These are phyloP conservation scores for Bhutanitis thaidina DNA, from an alignment of 2,888 invertebrate species.

Conservation along the genomic window DNA sequence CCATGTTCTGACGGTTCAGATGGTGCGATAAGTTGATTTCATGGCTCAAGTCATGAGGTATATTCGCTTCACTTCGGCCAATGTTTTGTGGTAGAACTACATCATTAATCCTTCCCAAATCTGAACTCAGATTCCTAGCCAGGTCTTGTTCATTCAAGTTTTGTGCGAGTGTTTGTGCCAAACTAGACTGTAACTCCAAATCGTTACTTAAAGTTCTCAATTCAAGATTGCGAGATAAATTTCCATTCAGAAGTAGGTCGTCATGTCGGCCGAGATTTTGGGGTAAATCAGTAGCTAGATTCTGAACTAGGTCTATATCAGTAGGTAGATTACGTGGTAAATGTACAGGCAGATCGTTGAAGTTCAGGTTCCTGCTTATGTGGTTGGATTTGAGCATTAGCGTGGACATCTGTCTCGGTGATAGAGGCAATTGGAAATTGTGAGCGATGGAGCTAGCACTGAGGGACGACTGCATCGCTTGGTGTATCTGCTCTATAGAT, in stretches of 20 bases:
- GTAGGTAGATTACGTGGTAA: constrained; percentile 42
- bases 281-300: constrained; percentile 42
- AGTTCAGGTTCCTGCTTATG: constrained; percentile 48
- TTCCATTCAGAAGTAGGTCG: constrained; percentile 32
- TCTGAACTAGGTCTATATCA: constrained; percentile 52
- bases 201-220: constrained; percentile 35
- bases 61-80: constrained; percentile 28
- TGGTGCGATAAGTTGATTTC: constrained; percentile 49
- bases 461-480: constrained; percentile 61
- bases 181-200: constrained; percentile 48
- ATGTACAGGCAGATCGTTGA: constrained; percentile 61
- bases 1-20: constrained; percentile 45
- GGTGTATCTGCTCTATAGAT: constrained; percentile 70
- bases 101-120: constrained; percentile 31
- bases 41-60: constrained; percentile 47
- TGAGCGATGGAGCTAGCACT: constrained; percentile 50
- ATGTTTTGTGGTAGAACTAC: constrained; percentile 37
- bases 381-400: constrained; percentile 67
- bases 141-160: constrained; percentile 51
- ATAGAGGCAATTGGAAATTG: constrained; percentile 63
- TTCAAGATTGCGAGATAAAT: constrained; percentile 42
- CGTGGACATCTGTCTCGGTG: constrained; percentile 67
- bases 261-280: constrained; percentile 40
- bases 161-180: constrained; percentile 43
- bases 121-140: constrained; percentile 25